These are phyloP conservation scores for Platycheirus albimanus DNA, from an alignment of 2,888 invertebrate species.

Conservation along the genomic window DNA sequence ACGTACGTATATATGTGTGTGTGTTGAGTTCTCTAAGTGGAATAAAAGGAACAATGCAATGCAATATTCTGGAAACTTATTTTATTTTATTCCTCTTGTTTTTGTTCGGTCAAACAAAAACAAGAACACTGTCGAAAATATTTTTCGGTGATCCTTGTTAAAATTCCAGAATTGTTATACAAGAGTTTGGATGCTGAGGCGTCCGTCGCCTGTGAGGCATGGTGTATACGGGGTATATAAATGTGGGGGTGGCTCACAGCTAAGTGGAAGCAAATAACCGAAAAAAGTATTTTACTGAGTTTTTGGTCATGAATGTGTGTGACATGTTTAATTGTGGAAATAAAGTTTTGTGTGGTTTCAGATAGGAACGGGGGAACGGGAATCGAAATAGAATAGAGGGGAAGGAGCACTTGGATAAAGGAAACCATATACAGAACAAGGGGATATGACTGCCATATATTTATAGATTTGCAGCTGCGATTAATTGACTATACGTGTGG, in stretches of 20 bases:
- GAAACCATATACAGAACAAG: neutral
- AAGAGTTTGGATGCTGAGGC: neutral
- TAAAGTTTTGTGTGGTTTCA: constrained; percentile 46
- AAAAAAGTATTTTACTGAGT: constrained; percentile 31
- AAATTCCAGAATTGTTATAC: constrained; percentile 19
- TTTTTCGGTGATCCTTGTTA: constrained; percentile 23
- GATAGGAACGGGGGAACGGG: too few relatives aligned
- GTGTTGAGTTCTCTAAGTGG: neutral
- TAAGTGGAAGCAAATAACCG: constrained; percentile 35
- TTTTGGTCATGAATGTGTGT: constrained; percentile 46
- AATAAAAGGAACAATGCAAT: constrained; percentile 35
- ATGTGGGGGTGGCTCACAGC: constrained; percentile 4
- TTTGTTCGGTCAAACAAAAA: constrained; percentile 30
- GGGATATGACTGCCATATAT: neutral
- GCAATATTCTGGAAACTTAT: constrained; percentile 54
- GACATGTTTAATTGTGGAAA: constrained; percentile 69
- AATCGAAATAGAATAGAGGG: neutral
- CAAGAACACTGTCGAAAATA: constrained; percentile 37
- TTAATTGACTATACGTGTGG: constrained; percentile 30
- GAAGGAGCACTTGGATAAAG: too few relatives aligned
- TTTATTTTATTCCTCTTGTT: constrained; percentile 26
- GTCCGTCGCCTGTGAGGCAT: neutral
- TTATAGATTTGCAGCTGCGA: constrained; percentile 47
- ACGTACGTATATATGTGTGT: neutral
- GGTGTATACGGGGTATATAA: constrained; percentile 4